phyloP scores from a whole-genome alignment of 2,113 vertebrate genomes.

The Choloepus hoffmanni region DNA sequence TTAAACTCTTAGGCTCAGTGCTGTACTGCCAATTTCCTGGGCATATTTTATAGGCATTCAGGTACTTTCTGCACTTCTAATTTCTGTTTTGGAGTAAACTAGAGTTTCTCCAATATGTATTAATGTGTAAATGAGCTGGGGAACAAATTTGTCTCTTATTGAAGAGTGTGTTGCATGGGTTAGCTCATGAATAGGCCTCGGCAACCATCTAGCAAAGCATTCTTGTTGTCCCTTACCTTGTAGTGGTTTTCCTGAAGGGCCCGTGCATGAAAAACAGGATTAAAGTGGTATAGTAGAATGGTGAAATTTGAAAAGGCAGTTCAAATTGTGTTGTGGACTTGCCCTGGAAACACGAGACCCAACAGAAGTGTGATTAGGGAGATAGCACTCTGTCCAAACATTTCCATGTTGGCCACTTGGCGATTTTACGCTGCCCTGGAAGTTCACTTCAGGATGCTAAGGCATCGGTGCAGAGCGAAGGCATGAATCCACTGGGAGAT shows the following conservation, averaged over 20 bases:
- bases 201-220: neutral
- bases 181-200: neutral
- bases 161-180: neutral
- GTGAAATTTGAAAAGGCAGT: neutral
- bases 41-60: neutral
- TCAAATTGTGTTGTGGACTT: neutral
- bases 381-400: neutral
- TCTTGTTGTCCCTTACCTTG: neutral
- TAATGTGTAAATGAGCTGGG: neutral
- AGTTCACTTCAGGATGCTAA: neutral
- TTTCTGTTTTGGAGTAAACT: neutral
- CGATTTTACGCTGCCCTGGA: neutral
- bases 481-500: neutral
- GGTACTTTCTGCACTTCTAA: neutral
- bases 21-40: neutral
- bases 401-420: neutral
- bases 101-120: neutral
- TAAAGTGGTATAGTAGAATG: neutral
- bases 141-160: neutral
- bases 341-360: neutral
- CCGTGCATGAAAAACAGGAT: neutral
- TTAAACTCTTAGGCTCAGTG: neutral
- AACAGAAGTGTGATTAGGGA: neutral
- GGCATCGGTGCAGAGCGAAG: neutral
- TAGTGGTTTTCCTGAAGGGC: conserved; percentile 21